Base-by-base conservation (phyloP, 2,797 vertebrate genomes). In the Graptemys geographica region DNA sequence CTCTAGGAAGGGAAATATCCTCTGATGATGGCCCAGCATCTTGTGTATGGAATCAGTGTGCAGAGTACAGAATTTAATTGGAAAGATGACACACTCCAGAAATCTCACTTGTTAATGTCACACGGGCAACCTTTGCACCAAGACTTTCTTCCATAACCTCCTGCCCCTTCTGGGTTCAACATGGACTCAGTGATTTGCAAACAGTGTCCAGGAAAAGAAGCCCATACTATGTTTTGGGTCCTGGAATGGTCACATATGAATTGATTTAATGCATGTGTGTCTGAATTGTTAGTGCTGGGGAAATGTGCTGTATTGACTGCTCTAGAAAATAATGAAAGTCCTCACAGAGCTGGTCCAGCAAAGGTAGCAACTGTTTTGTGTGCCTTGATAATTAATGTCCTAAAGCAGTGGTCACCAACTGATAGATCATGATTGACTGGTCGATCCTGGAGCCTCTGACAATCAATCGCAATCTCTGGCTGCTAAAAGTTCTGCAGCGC, bases 61-160 rank as follows among this genome's bases (percentile, higher is more conserved):
- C 27, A 55, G 59, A 79, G 79, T 3, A 57, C 11, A 62, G 51
- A 0, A 0, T 78, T 89, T 49, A 31, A 47, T 44, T 76, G 84
- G 59, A 65, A 87, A 79, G 16, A 52, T 87, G 37, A 47, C 7
- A 55, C 0, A 0, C 21, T 88, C 13, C 51, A 83, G 55, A 88
- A 85, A 62, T 27, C 72, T 74, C 33, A 5, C 16, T 47, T 76
- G 56, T 55, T 55, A 31, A 4, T 47, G 41, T n/a, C 83, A 28
- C 1, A 1, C 2, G 0, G 1, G 13, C 9, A 81, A 2, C 41
- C 55, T 80, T 11, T 53, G 79, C 33, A 33, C 10, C 51, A 51
- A n/a, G 19, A 53, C 49, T 80, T 33, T 25, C 1, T 15, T 62
- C 3, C 69, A 84, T 1, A 1, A 3, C 11, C 5, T 21, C 62